Evolutionary conservation across 2,797 vertebrate genomes (phyloP), one percentile per base, ranked within the genome.

Genomic region (Lacerta agilis): DNA sequence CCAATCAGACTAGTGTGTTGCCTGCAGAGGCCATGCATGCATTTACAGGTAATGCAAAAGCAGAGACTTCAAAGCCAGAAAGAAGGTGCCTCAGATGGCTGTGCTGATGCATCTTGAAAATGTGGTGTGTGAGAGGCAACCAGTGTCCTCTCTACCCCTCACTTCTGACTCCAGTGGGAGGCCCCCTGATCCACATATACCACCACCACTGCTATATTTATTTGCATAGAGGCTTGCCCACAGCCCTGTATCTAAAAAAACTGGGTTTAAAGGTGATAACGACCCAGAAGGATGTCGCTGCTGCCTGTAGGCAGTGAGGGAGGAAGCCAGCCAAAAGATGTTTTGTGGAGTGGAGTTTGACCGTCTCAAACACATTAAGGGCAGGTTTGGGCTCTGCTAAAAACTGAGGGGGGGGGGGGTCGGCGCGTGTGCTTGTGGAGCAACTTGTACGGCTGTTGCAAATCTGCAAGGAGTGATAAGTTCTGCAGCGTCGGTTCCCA

Each of bases 131-230:
- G 72, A 8, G 38, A 18, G 0, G 49, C 49, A 55, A 55, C 49
- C 4, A 55, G 49, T 55, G 49, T 55, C 15, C 3, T 43, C 0
- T 0, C 87, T 15, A 89, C 1, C 49, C 5, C 25, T 73, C 86
- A 86, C 86, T 92, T 93, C 92, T 77, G 79, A 78, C 92, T 88
- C 91, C 92, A n/a, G n/a, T 93, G 87, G 89, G 88, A 86, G 6
- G 45, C 29, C 0, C 58, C 3, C 20, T 20, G n/a, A 17, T 73
- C 69, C 49, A 55, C 49, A 55, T 55, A 55, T 55, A 55, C 49
- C 13, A 55, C 49, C 13, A 55, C 45, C 20, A 36, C 2, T 11
- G 61, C 69, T 71, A 71, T 13, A 43, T 82, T 23, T 43, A 71
- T 79, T 25, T 82, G 36, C 61, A 67, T 25, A 23, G 27, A 64